Evolutionary conservation across 92 coral and sea anemone species (phyloP), one percentile per base, ranked within the genome.

Genomic region (Parazoanthus swiftii): DNA sequence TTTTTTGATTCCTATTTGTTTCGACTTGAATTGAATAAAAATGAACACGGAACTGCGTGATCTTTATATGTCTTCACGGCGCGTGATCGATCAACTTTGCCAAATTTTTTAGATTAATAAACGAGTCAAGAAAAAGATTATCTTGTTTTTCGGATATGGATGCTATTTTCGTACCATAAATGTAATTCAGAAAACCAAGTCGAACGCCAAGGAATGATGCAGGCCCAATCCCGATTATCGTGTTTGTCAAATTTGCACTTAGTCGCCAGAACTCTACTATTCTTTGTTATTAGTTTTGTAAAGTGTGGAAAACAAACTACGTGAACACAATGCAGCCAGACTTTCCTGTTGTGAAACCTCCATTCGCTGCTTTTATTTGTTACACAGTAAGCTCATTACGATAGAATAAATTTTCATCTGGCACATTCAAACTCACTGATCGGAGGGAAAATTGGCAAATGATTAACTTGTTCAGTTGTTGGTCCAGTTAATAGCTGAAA

Each of bases 231-330:
- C 80, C 6, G 48, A 36, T 76, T 20, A 50, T 79, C 39, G 15
- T 8, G 21, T 54, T 79, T 79, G 44, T 33, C 67, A 14, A 79
- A 48, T 79, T 79, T 51, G 70, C 68, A 79, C 70, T 16, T 51
- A 11, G 42, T 79, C 66, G 68, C 33, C 33, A 79, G 83, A 20
- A 76, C 70, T 25, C 29, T 74, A 33, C 26, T 71, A 29, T 11
- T 1, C 3, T 74, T 63, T 63, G 46, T 15, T 18, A 38, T 75
- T 6, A 38, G 6, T 75, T 75, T 15, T 35, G 21, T 43, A 50
- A 46, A 79, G 37, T 56, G 51, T 48, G 70, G 67, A n/a, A 46
- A 79, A 50, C 70, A 9, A 51, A 35, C 21, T 54, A 39, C 3
- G 46, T 46, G 25, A 26, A 14, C 37, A 72, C 36, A 26, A 72